Conservation (phyloP, 2,888 invertebrate genomes). For the Trichogramma evanescens region DNA sequence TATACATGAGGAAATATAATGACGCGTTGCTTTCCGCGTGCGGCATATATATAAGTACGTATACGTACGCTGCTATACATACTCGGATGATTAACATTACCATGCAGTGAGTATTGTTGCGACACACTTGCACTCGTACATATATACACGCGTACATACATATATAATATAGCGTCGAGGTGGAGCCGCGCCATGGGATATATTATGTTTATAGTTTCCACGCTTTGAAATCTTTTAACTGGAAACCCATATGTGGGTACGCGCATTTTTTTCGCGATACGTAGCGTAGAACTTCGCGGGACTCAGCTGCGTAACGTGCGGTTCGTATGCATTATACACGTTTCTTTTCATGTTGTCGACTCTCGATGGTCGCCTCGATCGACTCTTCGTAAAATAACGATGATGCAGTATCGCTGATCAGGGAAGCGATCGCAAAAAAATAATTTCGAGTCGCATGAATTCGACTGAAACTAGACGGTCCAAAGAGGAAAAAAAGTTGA, state of each 20-base stretch:
- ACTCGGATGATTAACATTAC: conserved; percentile 38
- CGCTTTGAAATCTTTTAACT: conserved; percentile 28
- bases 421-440: no score
- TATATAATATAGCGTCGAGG: background rate
- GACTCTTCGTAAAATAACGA: no score
- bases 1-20: conserved; percentile 21
- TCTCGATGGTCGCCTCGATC: no score
- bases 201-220: conserved; percentile 30
- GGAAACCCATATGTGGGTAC: background rate
- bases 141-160: conserved; percentile 16
- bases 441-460: no score
- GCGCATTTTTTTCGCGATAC: conserved; percentile 1
- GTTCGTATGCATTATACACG: no score
- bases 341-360: no score
- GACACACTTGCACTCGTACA: conserved; percentile 27
- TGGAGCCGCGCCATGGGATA: conserved; percentile 29
- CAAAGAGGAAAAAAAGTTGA: no score
- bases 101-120: conserved; percentile 23
- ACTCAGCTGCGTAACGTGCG: no score
- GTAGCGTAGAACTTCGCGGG: background rate
- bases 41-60: conserved; percentile 12
- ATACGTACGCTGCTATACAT: no score
- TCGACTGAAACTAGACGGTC: no score
- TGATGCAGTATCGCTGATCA: no score
- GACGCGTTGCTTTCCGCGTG: conserved; percentile 22